Base-by-base conservation (phyloP, 2,797 vertebrate species). In the Melanotaenia pygmaea region DNA sequence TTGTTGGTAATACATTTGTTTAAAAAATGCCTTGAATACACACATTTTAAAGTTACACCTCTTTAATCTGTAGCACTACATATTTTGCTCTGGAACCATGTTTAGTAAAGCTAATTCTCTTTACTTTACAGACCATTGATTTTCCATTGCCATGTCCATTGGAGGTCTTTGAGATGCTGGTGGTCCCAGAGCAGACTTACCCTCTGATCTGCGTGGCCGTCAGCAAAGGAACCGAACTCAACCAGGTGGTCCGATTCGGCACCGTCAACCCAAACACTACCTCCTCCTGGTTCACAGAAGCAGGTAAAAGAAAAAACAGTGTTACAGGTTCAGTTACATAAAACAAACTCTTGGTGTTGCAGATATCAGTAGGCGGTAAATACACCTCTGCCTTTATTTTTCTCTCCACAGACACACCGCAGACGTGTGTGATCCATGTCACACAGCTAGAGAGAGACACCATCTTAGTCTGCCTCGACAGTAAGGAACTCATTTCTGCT, bases 221-320 rank as follows among this genome's bases (percentile, higher is more conserved):
- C 91, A 95, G 95, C 38, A 96, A 94, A 95, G 96, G 97, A 73
- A 95, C 94, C 77, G 96, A 98, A 62, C 95, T 97, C 90, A 96
- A 94, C 89, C 96, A 98, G 81, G 97, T 97, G 89, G 96, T 98
- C 70, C 93, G 94, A 63, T 98, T 98, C 83, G 96, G 96, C 89
- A 97, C 97, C 12, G 94, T 98, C 89, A 97, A 98, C 93, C 97
- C 97, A 86, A 97, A 97, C 91, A 95, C 95, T 92, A 96, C 97
- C 92, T 97, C 95, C 72, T 98, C 96, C 0, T 98, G 96, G 97
- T 98, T 98, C 93, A 97, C 96, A 82, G 96, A 98, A 93, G 94
- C 96, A 91, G 96, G 97, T 97, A 85, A 85, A 95, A 30, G 5
- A 30, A 30, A 30, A 37, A 14, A 47, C 32, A 2, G 22, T 0